A percentile compares a stretch with the other conserved stretches of the same genome.
Conservation (phyloP, 1,140 invertebrate species). For the Alviniconcha marisindica region DNA sequence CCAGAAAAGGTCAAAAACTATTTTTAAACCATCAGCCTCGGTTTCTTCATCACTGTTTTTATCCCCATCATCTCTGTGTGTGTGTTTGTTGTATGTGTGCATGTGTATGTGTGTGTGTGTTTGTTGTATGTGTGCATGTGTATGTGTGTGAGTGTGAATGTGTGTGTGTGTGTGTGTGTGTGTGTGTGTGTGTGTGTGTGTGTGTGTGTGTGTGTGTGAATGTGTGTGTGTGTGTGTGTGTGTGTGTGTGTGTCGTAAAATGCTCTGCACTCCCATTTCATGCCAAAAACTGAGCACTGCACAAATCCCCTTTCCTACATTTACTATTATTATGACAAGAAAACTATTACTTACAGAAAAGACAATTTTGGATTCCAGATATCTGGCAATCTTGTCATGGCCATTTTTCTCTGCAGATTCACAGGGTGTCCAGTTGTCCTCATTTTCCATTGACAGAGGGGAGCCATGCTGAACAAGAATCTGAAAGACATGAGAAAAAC, state of each 20-base stretch:
- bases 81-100: neutral
- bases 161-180: neutral
- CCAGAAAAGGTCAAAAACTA: no score
- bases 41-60: no score
- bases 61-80: no score
- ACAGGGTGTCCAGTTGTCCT: conserved; percentile 81
- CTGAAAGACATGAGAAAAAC: conserved; percentile 63
- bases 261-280: no score
- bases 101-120: neutral
- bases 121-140: neutral
- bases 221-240: neutral
- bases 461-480: conserved; percentile 81
- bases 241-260: neutral
- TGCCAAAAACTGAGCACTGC: no score
- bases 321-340: no score
- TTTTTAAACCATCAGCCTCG: no score
- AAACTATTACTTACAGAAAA: conserved; percentile 81
- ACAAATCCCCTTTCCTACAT: no score
- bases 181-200: conserved; percentile 6
- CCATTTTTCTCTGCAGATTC: conserved; percentile 81
- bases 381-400: conserved; percentile 81
- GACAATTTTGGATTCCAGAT: conserved; percentile 84
- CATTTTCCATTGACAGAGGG: conserved; percentile 82
- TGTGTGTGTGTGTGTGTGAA: neutral
- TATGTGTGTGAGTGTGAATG: neutral